Base-by-base conservation (phyloP, 2,888 invertebrate species). In the Agonum fuliginosum region DNA sequence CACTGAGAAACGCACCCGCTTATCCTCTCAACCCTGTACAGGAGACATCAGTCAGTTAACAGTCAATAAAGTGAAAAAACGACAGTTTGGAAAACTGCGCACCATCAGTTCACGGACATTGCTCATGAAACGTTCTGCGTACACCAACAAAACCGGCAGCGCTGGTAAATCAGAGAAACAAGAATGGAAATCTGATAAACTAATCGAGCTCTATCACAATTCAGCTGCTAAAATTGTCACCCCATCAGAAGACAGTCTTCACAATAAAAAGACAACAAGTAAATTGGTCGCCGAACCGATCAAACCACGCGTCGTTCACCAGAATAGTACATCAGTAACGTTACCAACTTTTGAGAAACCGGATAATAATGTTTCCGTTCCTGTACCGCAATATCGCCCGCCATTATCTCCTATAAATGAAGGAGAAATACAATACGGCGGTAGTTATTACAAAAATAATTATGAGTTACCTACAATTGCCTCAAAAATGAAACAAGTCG, bases 381-480 rank as follows among this genome's bases (percentile, higher is more conserved):
- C 30, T 8, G 4, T 30, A 58, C 58, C 12, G 1, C 14, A 12
- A 43, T 58, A 14, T 3, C 58, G 30, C 0, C 27, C 58, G 22
- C 67, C 54, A 6, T 43, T 82, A 4, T 75, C 81, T 0, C 80
- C 81, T 1, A 82, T 82, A 17, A 77, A 83, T 27, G 83, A 83
- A 71, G 72, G 79, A 8, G 41, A 48, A 22, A 27, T 51, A 43
- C 17, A 30, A 54, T 20, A 71, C 22, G 46, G 34, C n/a, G 20
- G 19, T 8, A 79, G 71, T 37, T 80, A 79, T 78, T 82, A 79
- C 58, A 81, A 81, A n/a, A 85, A 81, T 76, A 86, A 83, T 30
- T 93, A 92, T 83, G 91, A 91, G 83, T 82, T 89, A 83, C 92
- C 92, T 2, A 93, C 93, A 0, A 89, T 91, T n/a, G 89, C 93